Percentiles rank a stretch among this genome's conserved stretches.
phyloP scores from a whole-genome alignment of 2,797 vertebrate genomes.

The Ciconia nigra region DNA sequence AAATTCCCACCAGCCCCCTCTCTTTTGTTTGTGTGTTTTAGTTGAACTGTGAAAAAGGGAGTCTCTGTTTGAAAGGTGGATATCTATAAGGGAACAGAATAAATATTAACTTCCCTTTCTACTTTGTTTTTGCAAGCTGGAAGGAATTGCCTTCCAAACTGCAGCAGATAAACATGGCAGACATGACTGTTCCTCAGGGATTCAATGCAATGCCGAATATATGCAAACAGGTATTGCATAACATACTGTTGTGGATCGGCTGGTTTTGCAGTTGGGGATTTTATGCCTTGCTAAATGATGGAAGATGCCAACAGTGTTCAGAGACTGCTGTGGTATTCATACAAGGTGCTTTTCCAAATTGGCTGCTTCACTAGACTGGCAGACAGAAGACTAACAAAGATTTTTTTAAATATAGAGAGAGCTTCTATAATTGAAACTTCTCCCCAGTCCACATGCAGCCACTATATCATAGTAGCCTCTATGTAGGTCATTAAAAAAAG shows the following conservation, averaged over 20 bases:
- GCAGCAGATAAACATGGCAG: neutral
- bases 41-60: neutral
- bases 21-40: neutral
- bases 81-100: neutral
- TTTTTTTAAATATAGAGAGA: conserved; percentile 45
- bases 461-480: conserved; percentile 35
- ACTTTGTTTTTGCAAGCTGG: neutral
- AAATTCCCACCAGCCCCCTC: neutral
- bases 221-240: neutral
- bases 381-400: conserved; percentile 63
- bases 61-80: neutral
- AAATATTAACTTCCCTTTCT: neutral
- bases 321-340: conserved; percentile 34
- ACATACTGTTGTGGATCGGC: neutral
- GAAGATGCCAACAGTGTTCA: conserved; percentile 41
- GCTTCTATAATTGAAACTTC: conserved; percentile 54
- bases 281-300: conserved; percentile 18
- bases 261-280: conserved; percentile 24
- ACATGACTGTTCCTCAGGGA: neutral
- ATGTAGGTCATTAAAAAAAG: conserved; percentile 22
- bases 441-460: neutral
- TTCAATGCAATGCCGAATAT: neutral
- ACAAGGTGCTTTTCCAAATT: conserved; percentile 61
- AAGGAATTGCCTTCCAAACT: neutral
- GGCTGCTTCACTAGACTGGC: conserved; percentile 46